These are phyloP conservation scores for Polydrusus tereticollis DNA, from an alignment of 2,888 invertebrate genomes.

Conservation along the genomic window DNA sequence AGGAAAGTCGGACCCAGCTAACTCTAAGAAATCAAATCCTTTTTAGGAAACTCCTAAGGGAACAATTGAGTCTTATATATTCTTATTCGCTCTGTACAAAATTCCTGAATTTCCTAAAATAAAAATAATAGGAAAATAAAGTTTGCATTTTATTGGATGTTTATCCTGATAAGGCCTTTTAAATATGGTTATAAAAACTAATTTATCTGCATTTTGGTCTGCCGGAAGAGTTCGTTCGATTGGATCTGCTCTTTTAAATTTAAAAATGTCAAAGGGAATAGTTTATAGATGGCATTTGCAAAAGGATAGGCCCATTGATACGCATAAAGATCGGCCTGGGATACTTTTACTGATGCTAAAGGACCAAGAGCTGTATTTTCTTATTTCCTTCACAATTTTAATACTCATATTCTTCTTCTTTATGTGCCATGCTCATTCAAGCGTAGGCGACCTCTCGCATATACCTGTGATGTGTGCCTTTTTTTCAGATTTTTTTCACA, in stretches of 20 bases:
- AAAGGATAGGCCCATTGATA: not conserved
- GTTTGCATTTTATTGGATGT: conserved; percentile 32
- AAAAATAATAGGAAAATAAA: conserved; percentile 42
- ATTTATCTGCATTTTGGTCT: conserved; percentile 4
- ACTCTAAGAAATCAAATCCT: conserved; percentile 45
- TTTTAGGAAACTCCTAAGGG: conserved; percentile 38
- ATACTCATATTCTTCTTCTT: too few species aligned
- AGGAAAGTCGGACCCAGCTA: conserved; percentile 31
- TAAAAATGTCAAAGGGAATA: not conserved
- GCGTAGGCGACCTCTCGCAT: too few species aligned
- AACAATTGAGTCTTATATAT: conserved; percentile 38
- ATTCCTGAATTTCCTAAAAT: conserved; percentile 39
- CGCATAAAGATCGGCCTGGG: not conserved
- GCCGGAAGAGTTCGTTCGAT: not conserved
- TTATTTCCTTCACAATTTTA: too few species aligned
- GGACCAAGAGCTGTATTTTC: too few species aligned
- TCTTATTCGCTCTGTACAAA: conserved; percentile 33
- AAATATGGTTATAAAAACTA: conserved; percentile 24
- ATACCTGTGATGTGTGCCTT: too few species aligned
- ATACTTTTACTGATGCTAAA: too few species aligned
- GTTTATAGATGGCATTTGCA: not conserved
- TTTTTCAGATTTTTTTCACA: too few species aligned
- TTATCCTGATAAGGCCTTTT: conserved; percentile 15
- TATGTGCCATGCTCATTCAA: too few species aligned
- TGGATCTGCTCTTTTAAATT: not conserved